phyloP scores from a whole-genome alignment of 2,113 vertebrate species.

The Heteronetta atricapilla region DNA sequence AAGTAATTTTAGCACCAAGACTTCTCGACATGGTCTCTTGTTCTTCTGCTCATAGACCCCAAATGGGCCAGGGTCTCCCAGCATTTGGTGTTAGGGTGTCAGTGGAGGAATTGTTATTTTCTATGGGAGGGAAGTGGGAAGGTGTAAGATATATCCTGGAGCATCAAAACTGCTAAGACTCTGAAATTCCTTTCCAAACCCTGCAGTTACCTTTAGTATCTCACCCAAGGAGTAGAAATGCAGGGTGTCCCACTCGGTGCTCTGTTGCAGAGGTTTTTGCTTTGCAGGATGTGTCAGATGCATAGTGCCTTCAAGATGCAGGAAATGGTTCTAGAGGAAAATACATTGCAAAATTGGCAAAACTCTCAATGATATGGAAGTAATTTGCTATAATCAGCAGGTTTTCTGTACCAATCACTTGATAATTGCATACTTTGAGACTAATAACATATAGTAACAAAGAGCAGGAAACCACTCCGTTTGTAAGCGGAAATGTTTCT shows the following conservation, averaged over 20 bases:
- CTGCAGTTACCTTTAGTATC: background rate
- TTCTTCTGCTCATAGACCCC: background rate
- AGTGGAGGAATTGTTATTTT: background rate
- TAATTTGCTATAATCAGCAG: conserved; percentile 21
- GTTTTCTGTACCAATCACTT: conserved; percentile 25
- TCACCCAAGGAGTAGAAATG: background rate
- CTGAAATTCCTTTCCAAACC: background rate
- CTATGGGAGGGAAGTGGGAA: background rate
- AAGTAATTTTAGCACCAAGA: background rate
- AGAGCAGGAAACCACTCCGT: background rate
- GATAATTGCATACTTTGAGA: conserved; percentile 32
- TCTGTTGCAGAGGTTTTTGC: background rate
- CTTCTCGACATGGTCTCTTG: background rate
- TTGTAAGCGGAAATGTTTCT: background rate
- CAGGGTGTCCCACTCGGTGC: background rate
- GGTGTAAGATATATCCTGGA: background rate
- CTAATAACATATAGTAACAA: conserved; percentile 14
- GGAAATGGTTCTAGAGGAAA: background rate
- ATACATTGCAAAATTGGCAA: background rate
- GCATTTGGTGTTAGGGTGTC: background rate
- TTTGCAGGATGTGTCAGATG: background rate
- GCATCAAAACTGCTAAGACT: background rate
- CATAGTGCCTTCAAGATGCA: background rate
- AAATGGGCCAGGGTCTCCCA: background rate
- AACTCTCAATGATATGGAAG: background rate